These are phyloP conservation scores for Narcine bancroftii DNA, from an alignment of 2,113 vertebrate genomes.

Conservation along the genomic window DNA sequence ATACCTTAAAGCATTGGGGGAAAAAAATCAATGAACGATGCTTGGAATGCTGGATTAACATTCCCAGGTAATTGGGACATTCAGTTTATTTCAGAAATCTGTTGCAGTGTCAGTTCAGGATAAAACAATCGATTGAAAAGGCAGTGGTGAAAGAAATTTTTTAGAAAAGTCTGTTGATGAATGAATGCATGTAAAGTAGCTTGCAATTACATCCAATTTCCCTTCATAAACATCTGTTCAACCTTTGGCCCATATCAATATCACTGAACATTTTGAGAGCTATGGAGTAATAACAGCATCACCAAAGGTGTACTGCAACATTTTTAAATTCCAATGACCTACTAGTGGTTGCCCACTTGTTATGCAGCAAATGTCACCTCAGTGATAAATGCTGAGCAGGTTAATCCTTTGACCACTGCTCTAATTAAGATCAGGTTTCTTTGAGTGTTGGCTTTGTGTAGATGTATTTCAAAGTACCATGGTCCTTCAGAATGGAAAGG, in stretches of 20 bases:
- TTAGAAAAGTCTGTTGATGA: neutral
- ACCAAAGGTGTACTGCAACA: neutral
- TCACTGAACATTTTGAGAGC: neutral
- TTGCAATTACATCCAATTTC: neutral
- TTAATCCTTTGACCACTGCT: neutral
- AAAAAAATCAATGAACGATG: neutral
- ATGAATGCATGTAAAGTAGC: neutral
- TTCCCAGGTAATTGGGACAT: neutral
- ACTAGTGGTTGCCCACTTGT: neutral
- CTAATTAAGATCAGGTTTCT: constrained; percentile 1
- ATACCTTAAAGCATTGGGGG: neutral
- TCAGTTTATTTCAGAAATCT: neutral
- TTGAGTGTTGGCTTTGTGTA: neutral
- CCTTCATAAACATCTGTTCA: too few species aligned
- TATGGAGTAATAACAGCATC: neutral
- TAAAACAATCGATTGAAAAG: neutral
- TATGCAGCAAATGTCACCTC: neutral
- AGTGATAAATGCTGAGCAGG: neutral
- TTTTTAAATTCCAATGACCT: neutral
- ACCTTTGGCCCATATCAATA: neutral
- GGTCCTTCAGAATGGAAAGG: neutral
- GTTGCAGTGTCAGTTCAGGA: neutral
- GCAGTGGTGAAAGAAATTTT: neutral
- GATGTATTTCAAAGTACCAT: neutral
- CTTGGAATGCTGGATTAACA: neutral